Evolutionary conservation across 1,140 invertebrate species (phyloP).

Genomic region (Euschistus heros): DNA sequence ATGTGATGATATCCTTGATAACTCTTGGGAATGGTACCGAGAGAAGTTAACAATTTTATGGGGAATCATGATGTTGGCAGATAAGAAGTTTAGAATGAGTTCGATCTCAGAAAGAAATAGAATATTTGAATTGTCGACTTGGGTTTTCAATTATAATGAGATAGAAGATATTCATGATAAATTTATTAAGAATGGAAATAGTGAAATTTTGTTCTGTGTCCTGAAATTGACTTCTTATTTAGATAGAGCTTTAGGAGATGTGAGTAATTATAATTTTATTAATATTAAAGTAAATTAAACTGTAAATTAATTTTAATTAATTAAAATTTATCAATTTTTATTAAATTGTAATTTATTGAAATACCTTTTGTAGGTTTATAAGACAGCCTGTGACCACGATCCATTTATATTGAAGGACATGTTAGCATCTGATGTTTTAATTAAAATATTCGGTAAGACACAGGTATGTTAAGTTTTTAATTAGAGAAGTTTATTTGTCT

Average conservation of each 20-base stretch:
- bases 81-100: not conserved
- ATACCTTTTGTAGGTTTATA: not conserved
- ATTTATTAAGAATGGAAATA: not conserved
- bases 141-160: not conserved
- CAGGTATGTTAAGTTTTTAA: not conserved
- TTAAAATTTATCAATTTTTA: not conserved
- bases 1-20: not conserved
- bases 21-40: not conserved
- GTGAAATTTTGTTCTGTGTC: not conserved
- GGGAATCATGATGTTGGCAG: not conserved
- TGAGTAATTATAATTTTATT: not conserved
- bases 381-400: not conserved
- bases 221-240: not conserved
- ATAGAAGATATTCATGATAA: not conserved
- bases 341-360: no score
- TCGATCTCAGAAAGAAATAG: not conserved
- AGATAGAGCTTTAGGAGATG: constrained; percentile 7
- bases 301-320: not conserved
- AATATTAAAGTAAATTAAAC: not conserved
- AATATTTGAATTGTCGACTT: not conserved
- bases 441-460: not conserved
- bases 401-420: constrained; percentile 10
- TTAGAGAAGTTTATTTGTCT: no score
- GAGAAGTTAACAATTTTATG: not conserved
- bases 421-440: not conserved